These are phyloP conservation scores for Oxycera nigricornis DNA, from an alignment of 2,888 invertebrate species.

Conservation along the genomic window DNA sequence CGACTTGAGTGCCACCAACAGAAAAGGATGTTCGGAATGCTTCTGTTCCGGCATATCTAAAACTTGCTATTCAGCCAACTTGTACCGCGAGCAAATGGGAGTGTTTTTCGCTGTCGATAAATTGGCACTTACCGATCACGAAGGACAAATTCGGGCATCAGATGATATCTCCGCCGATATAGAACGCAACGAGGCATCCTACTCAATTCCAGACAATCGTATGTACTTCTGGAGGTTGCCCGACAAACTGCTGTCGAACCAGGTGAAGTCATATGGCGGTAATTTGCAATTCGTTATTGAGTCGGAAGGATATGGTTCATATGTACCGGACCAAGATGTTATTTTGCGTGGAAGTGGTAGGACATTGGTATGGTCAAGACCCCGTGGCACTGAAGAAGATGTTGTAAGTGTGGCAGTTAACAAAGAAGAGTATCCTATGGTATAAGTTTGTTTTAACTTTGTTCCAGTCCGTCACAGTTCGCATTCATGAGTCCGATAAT, in stretches of 20 bases:
- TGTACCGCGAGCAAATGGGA: constrained; percentile 72
- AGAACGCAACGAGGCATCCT: constrained; percentile 69
- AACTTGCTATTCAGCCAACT: constrained; percentile 67
- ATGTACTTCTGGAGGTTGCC: constrained; percentile 80
- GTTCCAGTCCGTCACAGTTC: constrained; percentile 64
- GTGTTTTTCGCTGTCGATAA: constrained; percentile 67
- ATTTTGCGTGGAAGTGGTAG: constrained; percentile 81
- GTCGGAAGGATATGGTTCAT: constrained; percentile 68
- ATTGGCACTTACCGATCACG: constrained; percentile 69
- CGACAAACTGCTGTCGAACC: constrained; percentile 70
- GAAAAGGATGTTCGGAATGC: constrained; percentile 83
- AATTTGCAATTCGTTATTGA: constrained; percentile 76
- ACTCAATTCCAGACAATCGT: constrained; percentile 63
- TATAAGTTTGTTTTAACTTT: background rate
- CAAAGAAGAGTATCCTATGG: background rate
- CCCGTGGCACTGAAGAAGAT: constrained; percentile 49
- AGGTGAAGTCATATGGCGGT: constrained; percentile 89
- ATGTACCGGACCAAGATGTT: constrained; percentile 76
- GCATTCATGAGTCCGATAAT: constrained; percentile 71
- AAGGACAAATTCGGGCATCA: constrained; percentile 52
- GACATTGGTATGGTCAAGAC: constrained; percentile 73
- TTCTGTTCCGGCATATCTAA: constrained; percentile 85
- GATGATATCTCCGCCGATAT: constrained; percentile 63
- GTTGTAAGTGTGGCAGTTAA: constrained; percentile 29
- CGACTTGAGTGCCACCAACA: constrained; percentile 73